These are phyloP conservation scores for Drosophila quinaria DNA, from an alignment of 2,888 invertebrate genomes.

Conservation along the genomic window DNA sequence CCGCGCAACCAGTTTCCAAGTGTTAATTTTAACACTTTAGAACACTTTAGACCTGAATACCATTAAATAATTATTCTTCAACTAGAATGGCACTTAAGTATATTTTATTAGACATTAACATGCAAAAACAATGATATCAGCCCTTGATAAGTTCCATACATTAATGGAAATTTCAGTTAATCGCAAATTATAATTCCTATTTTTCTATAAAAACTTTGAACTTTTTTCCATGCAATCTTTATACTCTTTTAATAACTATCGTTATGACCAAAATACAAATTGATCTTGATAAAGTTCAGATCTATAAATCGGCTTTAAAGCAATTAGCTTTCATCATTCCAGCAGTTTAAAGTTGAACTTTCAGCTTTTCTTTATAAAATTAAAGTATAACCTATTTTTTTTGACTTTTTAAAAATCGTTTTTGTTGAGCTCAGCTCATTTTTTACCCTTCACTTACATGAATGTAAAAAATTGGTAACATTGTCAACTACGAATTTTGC, in stretches of 20 bases:
- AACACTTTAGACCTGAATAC: conserved; percentile 20
- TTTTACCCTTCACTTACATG: conserved; percentile 10
- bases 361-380: neutral
- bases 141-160: neutral
- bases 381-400: neutral
- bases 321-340: conserved; percentile 2
- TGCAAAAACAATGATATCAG: conserved; percentile 22
- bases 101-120: conserved; percentile 29
- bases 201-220: neutral
- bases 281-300: conserved; percentile 4
- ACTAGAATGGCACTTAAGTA: conserved; percentile 24
- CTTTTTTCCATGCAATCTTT: conserved; percentile 18
- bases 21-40: conserved; percentile 30
- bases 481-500: neutral
- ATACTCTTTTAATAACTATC: conserved; percentile 7
- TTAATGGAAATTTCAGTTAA: neutral
- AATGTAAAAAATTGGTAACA: conserved; percentile 1
- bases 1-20: conserved; percentile 31
- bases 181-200: neutral
- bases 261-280: neutral
- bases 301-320: neutral
- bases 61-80: conserved; percentile 29
- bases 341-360: neutral
- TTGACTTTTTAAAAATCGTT: neutral
- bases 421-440: neutral